phyloP scores from a whole-genome alignment of 2,888 invertebrate species.

The Helicoverpa assulta region DNA sequence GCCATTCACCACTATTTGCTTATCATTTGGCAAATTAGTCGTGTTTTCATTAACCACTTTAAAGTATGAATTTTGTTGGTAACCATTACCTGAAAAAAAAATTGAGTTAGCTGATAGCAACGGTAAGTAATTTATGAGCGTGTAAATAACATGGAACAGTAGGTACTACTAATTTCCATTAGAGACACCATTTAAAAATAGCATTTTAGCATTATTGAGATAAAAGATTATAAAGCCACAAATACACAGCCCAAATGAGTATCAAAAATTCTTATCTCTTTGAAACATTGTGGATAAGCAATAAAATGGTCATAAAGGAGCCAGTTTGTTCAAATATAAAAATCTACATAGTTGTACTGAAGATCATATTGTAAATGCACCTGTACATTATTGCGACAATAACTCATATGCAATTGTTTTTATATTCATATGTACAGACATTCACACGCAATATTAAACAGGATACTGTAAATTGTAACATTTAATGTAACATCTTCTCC shows the following conservation, averaged over 20 bases:
- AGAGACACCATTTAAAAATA: neutral
- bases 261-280: conserved; percentile 1
- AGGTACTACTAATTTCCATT: neutral
- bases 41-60: conserved; percentile 85
- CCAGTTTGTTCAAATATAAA: conserved; percentile 4
- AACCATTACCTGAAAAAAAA: conserved; percentile 72
- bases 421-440: conserved; percentile 18
- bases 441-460: conserved; percentile 18
- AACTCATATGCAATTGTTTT: conserved; percentile 4
- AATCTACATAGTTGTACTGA: conserved; percentile 18
- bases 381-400: neutral
- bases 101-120: neutral
- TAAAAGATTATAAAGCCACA: neutral
- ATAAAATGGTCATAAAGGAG: conserved; percentile 12
- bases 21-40: conserved; percentile 67
- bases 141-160: neutral
- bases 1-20: conserved; percentile 66
- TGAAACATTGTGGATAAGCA: neutral
- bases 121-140: neutral
- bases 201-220: neutral
- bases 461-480: too few relatives aligned
- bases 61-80: conserved; percentile 77
- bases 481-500: too few relatives aligned
- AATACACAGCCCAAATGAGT: neutral
- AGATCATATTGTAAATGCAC: conserved; percentile 30